Conservation (phyloP, 1,140 invertebrate genomes). For the Calycopis cecrops region DNA sequence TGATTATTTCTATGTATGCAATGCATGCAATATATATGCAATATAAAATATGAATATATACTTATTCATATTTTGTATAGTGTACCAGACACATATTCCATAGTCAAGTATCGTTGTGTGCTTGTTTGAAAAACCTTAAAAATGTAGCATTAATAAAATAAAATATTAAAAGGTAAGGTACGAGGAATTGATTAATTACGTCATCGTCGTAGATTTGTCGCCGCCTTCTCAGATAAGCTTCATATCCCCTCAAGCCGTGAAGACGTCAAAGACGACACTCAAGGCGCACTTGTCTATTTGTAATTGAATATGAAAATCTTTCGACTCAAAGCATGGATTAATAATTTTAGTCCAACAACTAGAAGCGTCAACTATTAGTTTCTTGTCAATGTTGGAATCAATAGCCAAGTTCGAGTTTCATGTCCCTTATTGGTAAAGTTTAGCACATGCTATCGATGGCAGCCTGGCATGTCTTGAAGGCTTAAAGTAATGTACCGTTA, state of each 20-base stretch:
- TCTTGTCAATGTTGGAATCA: conserved; percentile 2
- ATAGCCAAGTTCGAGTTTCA: background rate
- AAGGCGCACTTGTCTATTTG: conserved; percentile 70
- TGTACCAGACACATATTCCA: too few species aligned
- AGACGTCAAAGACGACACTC: conserved; percentile 60
- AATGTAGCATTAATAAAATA: background rate
- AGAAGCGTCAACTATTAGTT: background rate
- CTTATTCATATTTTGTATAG: too few species aligned
- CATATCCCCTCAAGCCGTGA: conserved; percentile 47
- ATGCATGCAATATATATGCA: too few species aligned
- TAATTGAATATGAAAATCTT: conserved; percentile 73
- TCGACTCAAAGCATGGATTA: conserved; percentile 36
- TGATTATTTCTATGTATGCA: too few species aligned
- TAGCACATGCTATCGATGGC: background rate
- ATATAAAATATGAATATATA: too few species aligned
- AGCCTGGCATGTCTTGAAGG: conserved; percentile 5
- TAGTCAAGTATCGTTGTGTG: conserved; percentile 18
- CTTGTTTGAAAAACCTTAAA: too few species aligned
- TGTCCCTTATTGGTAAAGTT: conserved; percentile 10
- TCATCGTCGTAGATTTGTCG: conserved; percentile 41
- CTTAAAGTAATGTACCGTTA: background rate
- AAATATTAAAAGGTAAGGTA: conserved; percentile 18
- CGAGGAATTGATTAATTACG: conserved; percentile 41
- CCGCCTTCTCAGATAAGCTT: conserved; percentile 34
- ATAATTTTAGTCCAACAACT: background rate